Evolutionary conservation across 2,113 vertebrate species (phyloP), one percentile per base, ranked within the genome.

Genomic region (Bufo gargarizans): DNA sequence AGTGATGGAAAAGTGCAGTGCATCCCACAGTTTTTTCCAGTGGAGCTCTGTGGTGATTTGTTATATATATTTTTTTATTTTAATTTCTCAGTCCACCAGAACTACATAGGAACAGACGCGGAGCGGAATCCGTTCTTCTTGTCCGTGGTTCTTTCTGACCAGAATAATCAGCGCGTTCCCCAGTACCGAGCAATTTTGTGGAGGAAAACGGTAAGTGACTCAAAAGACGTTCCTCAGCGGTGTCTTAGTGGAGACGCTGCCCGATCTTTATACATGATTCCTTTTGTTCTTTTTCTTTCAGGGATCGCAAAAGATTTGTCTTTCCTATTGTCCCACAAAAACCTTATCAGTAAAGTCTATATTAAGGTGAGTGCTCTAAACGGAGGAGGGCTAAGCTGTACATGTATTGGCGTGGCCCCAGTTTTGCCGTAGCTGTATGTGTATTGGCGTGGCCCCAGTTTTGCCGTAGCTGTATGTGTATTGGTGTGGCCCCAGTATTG

Each of bases 271-370:
- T 67, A 0, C 2, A 0, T 63, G 22, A 59, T 4, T 47, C 2
- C 7, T 50, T 4, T 61, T 20, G 6, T 72, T 55, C 45, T 16
- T 84, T 77, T 91, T 90, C 77, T 89, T 92, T 90, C 91, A 99
- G 98, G 98, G 98, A 86, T 97, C 98, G 65, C 96, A 97, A 95
- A 99, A 99, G 95, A 99, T 99, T 91, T 98, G 97, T 95, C 97
- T 99, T 90, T 97, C 98, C 76, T 99, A 99, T 91, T 98, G 98
- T 91, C 98, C 98, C 67, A 99, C 97, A 77, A 99, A 99, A 96
- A 98, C 98, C 20, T 95, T 99, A 89, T 99, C 98, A 72, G 98
- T 99, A 93, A 99, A 99, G 94, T 99, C 98, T 92, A 99, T 99
- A 94, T 95, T 99, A 94, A 99, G 98, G 98, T 97, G 94, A 94